phyloP scores from a whole-genome alignment of 2,888 invertebrate genomes.

The Stictocephala bisonia region DNA sequence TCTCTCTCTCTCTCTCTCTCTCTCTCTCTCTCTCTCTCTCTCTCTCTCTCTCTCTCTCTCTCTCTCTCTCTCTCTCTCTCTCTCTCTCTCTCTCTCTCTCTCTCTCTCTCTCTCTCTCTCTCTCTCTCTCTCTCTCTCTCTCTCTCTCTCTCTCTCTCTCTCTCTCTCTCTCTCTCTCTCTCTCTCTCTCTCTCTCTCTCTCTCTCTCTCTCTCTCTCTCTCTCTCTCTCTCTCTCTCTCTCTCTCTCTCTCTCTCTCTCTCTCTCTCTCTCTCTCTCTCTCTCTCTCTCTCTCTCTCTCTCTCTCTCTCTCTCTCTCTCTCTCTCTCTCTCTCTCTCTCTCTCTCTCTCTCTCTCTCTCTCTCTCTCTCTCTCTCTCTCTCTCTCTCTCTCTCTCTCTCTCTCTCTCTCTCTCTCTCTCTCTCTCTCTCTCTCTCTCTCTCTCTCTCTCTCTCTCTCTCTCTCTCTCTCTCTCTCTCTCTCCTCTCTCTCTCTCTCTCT shows the following conservation, averaged over 20 bases:
- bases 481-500: background rate
- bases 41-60: too few species aligned
- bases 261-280: background rate
- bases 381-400: background rate
- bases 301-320: background rate
- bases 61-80: too few species aligned
- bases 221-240: background rate
- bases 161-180: background rate
- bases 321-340: background rate
- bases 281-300: background rate
- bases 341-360: background rate
- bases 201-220: background rate
- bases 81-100: too few species aligned
- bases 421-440: background rate
- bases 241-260: background rate
- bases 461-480: constrained; percentile 25
- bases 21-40: too few species aligned
- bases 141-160: background rate
- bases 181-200: background rate
- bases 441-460: constrained; percentile 17
- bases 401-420: background rate
- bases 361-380: background rate
- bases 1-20: too few species aligned
- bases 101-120: too few species aligned
- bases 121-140: background rate